A percentile compares a stretch with the other conserved stretches of the same genome.
Conservation (phyloP, 2,113 vertebrate species). For the Microtus montanus region DNA sequence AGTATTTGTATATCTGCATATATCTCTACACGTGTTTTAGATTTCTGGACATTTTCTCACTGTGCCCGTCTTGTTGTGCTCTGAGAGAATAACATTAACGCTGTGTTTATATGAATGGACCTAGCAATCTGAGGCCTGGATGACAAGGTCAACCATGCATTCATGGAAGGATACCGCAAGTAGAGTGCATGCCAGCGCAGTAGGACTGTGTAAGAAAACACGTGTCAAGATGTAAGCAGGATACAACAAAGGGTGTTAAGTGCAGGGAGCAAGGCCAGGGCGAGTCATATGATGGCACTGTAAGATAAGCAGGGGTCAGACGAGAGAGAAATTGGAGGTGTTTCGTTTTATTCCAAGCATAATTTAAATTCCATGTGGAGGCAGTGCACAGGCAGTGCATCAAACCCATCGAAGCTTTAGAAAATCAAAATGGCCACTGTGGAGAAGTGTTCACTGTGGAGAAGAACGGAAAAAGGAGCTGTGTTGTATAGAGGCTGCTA, state of each 20-base stretch:
- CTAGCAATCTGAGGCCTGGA: neutral
- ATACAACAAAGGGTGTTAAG: neutral
- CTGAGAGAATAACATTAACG: neutral
- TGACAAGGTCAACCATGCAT: neutral
- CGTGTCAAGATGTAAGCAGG: neutral
- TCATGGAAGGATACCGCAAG: neutral
- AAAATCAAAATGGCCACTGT: neutral
- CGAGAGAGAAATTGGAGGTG: neutral
- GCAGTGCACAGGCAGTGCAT: neutral
- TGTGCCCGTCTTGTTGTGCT: neutral
- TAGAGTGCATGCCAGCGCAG: neutral
- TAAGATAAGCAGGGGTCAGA: neutral
- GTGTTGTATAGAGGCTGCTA: too few relatives aligned
- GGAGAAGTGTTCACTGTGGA: neutral
- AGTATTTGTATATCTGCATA: too few relatives aligned
- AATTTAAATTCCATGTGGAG: neutral
- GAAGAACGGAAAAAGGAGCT: fast-evolving
- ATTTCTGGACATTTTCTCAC: neutral
- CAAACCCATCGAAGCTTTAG: neutral
- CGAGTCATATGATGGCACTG: neutral
- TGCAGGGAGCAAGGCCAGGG: neutral
- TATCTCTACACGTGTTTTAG: neutral
- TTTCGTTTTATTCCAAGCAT: slow-evolving; percentile 12
- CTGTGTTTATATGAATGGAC: neutral
- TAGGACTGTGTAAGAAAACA: neutral